phyloP scores from a whole-genome alignment of 2,113 vertebrate species.

The Orientallactaga bullata region DNA sequence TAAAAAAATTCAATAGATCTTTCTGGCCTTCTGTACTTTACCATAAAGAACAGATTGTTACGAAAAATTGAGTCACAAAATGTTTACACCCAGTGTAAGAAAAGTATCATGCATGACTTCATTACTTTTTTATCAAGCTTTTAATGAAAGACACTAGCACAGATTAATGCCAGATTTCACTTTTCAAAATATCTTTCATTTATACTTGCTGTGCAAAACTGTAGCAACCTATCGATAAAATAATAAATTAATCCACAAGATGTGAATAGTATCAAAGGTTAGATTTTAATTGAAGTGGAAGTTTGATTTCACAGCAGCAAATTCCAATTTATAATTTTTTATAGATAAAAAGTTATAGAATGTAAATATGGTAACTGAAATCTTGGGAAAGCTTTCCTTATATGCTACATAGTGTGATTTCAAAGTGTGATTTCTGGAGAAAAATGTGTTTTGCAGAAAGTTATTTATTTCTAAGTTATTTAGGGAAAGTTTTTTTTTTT shows the following conservation, averaged over 20 bases:
- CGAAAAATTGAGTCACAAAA: neutral
- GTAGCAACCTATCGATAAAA: neutral
- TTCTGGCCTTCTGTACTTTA: neutral
- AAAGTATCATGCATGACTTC: neutral
- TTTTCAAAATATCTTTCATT: neutral
- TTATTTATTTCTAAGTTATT: slow-evolving; percentile 26
- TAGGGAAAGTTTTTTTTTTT: neutral
- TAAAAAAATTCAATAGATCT: neutral
- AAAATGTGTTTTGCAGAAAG: neutral
- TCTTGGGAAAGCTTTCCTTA: neutral
- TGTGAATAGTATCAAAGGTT: neutral
- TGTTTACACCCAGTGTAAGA: neutral
- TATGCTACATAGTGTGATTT: neutral
- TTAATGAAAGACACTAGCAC: neutral
- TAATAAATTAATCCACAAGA: neutral
- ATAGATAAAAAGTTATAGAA: neutral
- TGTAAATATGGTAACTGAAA: neutral
- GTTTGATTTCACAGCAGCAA: neutral
- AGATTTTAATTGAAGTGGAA: neutral
- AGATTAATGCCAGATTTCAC: neutral
- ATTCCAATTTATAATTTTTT: neutral
- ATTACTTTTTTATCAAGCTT: neutral
- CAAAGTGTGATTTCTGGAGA: neutral
- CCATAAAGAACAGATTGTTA: neutral
- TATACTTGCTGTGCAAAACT: neutral